Evolutionary conservation across 2,888 invertebrate species (phyloP).

Genomic region (Cyclophora albipunctata): DNA sequence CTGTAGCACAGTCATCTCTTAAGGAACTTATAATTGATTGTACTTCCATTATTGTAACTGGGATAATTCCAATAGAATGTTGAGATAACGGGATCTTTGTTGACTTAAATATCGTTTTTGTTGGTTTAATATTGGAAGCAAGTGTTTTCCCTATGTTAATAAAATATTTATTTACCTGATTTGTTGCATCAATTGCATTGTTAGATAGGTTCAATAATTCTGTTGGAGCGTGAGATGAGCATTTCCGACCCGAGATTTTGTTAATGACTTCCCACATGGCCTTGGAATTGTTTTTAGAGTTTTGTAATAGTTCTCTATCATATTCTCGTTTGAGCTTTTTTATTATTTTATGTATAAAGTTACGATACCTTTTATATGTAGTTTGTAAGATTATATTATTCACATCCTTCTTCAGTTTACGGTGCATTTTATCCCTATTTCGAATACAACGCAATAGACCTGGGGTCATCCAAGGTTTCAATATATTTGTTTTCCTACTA

Average conservation of each 20-base stretch:
- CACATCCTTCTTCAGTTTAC: conserved; percentile 4
- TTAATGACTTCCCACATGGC: conserved; percentile 11
- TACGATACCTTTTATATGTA: conserved; percentile 18
- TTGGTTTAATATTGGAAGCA: not conserved
- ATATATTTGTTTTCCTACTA: conserved; percentile 3
- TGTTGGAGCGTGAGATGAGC: not conserved
- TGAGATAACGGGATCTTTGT: not conserved
- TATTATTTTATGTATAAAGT: conserved; percentile 16
- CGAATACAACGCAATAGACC: conserved; percentile 9
- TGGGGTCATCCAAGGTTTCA: conserved; percentile 12
- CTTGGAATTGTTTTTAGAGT: conserved; percentile 7
- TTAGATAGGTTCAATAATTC: not conserved
- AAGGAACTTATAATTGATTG: conserved; percentile 1
- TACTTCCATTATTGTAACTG: not conserved
- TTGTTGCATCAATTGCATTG: not conserved
- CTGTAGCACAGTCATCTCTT: conserved; percentile 2
- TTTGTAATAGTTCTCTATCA: conserved; percentile 8
- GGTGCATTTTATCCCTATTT: conserved; percentile 13
- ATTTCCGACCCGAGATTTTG: conserved; percentile 3
- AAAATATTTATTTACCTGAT: conserved; percentile 4
- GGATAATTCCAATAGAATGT: not conserved
- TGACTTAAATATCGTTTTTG: not conserved
- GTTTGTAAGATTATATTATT: conserved; percentile 6
- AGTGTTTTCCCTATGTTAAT: conserved; percentile 1
- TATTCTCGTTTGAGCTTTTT: conserved; percentile 15